Evolutionary conservation across 2,113 vertebrate species (phyloP), one percentile per base, ranked within the genome.

Genomic region (Antigone vipio): DNA sequence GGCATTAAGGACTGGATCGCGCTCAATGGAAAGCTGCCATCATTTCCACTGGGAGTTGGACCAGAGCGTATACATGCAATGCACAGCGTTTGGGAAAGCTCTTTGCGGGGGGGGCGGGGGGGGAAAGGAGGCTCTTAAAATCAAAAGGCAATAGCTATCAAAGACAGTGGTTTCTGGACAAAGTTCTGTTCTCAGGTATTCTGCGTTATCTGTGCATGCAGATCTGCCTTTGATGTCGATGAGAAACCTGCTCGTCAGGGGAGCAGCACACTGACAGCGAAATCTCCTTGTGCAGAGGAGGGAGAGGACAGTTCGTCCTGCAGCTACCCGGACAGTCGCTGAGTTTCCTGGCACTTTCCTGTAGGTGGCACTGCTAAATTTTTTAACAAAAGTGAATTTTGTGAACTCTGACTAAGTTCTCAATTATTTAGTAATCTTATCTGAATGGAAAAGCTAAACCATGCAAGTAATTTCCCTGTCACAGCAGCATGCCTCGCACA

Each of bases 331-430:
- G 60, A 17, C 66, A 52, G 66, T 2, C 24, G 0, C 6, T 40
- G 84, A 76, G 71, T 53, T 95, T 96, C 72, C 93, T 17, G 15
- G 49, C 34, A 42, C 60, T 68, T 96, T 94, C 97, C 97, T 97
- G 95, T 74, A 98, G 97, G 69, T 97, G 97, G 97, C 97, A 97
- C 92, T 97, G 95, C 88, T 92, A 97, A 98, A 88, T 97, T 96
- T 95, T 94, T 90, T 76, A 95, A 97, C 42, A 44, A 95, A 75
- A 88, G 27, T 7, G 22, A 52, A 56, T 96, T 91, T 92, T 75
- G 44, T 49, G 35, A 75, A 34, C 64, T 44, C 29, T 62, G 64
- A 49, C 60, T 8, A 62, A 90, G 24, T 63, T 88, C 86, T 77
- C 56, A 85, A 3, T 91, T 34, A 35, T 89, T 92, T 40, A 47